Base-by-base conservation (phyloP, 2,888 invertebrate species). In the Argyra leucocephala region DNA sequence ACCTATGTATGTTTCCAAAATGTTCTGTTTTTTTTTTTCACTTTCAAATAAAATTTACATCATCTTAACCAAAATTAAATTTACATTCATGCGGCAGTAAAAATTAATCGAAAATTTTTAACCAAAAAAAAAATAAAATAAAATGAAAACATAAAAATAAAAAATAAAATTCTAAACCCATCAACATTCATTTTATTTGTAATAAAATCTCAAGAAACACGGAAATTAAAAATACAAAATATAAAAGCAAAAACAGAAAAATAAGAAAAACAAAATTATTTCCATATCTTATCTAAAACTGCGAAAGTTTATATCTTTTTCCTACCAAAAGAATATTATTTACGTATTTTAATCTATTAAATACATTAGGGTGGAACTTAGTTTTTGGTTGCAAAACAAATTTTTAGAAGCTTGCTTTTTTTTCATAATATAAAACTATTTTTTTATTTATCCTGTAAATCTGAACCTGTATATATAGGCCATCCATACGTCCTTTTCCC, bases 101-200 rank as follows among this genome's bases (percentile, higher is more conserved):
- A 48, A 48, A 48, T 48, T 48, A 48, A 48, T 48, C 48, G 48
- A 48, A 48, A 48, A 18, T 48, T 48, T 48, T 18, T 18, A 15
- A 5, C 15, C 48, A 48, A 48, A 48, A 48, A 48, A 18, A 18
- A 5, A 48, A 31, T 10, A 48, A 15, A 9, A 48, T 1, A 48
- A 48, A 48, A 48, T 12, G 5, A 48, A 48, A 48, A 18, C 5
- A 15, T 15, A 37, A 37, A 12, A 48, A 48, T 15, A 15, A 48
- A 48, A 48, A n/a, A n/a, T n/a, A n/a, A n/a, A n/a, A n/a, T n/a
- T n/a, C n/a, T n/a, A n/a, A 48, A 48, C 1, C 48, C 48, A 48
- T 48, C 48, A 48, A 48, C 48, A 48, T 48, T 48, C 48, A 48
- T 48, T 48, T 48, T 48, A 48, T 48, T 48, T 48, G 48, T 48